phyloP scores from a whole-genome alignment of 2,797 vertebrate species.

The Sebastes trivittatus region DNA sequence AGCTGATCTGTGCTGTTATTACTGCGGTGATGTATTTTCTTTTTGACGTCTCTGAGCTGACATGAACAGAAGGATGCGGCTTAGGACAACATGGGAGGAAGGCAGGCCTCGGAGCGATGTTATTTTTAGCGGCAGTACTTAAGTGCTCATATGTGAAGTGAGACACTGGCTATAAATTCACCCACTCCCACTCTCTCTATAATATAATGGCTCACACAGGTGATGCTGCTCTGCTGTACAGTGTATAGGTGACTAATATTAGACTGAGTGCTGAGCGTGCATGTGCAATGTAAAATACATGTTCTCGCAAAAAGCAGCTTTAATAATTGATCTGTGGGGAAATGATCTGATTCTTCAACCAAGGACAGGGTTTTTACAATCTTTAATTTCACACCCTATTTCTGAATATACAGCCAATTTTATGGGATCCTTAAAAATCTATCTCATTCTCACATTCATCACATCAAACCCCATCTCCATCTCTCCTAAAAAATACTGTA shows the following conservation, averaged over 20 bases:
- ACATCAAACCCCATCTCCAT: background rate
- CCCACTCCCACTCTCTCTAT: background rate
- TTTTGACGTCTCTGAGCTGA: conserved; percentile 23
- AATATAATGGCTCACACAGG: conserved; percentile 10
- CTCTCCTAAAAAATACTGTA: background rate
- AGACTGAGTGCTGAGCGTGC: background rate
- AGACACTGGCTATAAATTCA: conserved; percentile 31
- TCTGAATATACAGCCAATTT: background rate
- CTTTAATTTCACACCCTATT: background rate
- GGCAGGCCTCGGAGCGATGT: conserved; percentile 56
- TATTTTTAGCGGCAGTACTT: conserved; percentile 73
- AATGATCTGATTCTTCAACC: background rate
- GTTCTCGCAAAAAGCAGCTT: conserved; percentile 33
- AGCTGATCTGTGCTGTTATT: background rate
- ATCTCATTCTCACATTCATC: background rate
- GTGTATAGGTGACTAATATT: conserved; percentile 32
- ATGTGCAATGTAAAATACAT: conserved; percentile 37
- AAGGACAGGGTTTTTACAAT: background rate
- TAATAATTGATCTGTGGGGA: conserved; percentile 44
- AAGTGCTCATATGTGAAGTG: conserved; percentile 60
- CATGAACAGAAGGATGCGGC: conserved; percentile 63
- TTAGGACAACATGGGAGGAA: conserved; percentile 51
- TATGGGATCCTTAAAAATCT: background rate
- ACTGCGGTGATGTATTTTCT: background rate
- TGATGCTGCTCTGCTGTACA: conserved; percentile 15